Percentiles rank a stretch among this genome's conserved stretches.
These are phyloP conservation scores for Porites evermanni DNA, from an alignment of 92 coral and sea anemone species.

Conservation along the genomic window DNA sequence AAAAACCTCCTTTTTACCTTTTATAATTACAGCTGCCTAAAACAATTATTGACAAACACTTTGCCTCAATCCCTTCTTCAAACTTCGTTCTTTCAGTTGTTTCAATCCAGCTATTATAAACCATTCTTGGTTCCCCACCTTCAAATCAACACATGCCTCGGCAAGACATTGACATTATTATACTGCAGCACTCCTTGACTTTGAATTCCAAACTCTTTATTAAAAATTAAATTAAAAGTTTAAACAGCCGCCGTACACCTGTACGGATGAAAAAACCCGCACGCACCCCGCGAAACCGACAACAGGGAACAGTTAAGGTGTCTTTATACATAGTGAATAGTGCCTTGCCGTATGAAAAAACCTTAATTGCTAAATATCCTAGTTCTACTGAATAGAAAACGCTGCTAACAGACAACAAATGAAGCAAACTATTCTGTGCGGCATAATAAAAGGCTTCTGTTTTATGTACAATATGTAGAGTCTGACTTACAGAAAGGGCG, in stretches of 20 bases:
- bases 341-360: constrained; percentile 24
- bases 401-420: constrained; percentile 41
- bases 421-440: constrained; percentile 38
- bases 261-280: constrained; percentile 57
- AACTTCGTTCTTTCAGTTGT: constrained; percentile 49
- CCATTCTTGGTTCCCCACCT: constrained; percentile 8
- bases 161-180: constrained; percentile 67
- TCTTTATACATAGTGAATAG: constrained; percentile 44
- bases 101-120: constrained; percentile 52
- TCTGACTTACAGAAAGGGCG: constrained; percentile 21
- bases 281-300: constrained; percentile 16
- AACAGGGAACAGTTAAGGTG: constrained; percentile 24
- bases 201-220: constrained; percentile 67
- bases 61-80: constrained; percentile 12
- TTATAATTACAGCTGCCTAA: constrained; percentile 33
- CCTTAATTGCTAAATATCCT: constrained; percentile 61
- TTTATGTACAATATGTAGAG: neutral
- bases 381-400: constrained; percentile 38
- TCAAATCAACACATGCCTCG: constrained; percentile 45
- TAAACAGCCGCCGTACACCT: constrained; percentile 88
- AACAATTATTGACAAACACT: constrained; percentile 46
- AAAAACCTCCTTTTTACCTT: neutral
- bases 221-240: constrained; percentile 66
- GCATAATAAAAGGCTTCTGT: constrained; percentile 29
- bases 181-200: constrained; percentile 40